phyloP scores from a whole-genome alignment of 2,113 vertebrate species.

The Pituophis catenifer region DNA sequence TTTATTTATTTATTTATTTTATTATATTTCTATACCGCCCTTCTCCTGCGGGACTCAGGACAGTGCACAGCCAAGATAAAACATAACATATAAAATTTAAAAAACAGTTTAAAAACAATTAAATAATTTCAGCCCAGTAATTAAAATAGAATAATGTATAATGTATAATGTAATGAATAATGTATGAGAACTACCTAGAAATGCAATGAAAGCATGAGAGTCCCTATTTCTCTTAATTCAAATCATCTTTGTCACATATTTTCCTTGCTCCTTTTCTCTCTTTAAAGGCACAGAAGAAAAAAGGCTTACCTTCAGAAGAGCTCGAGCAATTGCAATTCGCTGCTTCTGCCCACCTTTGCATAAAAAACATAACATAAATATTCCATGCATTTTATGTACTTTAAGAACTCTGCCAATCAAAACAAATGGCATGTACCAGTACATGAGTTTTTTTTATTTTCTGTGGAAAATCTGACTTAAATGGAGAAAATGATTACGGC shows the following conservation, averaged over 20 bases:
- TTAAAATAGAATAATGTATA: too few species aligned
- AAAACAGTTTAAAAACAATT: too few species aligned
- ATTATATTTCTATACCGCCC: too few species aligned
- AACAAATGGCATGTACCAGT: not conserved
- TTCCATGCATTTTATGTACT: not conserved
- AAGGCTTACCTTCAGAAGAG: conserved; percentile 86
- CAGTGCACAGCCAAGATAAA: too few species aligned
- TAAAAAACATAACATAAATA: not conserved
- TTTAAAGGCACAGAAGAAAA: not conserved
- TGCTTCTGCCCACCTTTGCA: conserved; percentile 93
- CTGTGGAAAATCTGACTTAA: not conserved
- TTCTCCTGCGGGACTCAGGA: too few species aligned
- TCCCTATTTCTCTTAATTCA: not conserved
- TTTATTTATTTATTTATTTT: too few species aligned
- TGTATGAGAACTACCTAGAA: not conserved
- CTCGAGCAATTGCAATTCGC: conserved; percentile 93
- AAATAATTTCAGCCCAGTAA: too few species aligned
- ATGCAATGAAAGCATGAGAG: not conserved
- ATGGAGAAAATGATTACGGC: not conserved
- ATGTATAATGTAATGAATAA: not conserved
- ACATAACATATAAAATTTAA: too few species aligned
- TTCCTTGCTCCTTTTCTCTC: not conserved
- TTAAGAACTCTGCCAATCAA: not conserved
- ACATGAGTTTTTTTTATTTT: not conserved
- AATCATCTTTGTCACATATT: not conserved